Conservation (phyloP, 2,113 vertebrate genomes). For the Holacanthus passer region DNA sequence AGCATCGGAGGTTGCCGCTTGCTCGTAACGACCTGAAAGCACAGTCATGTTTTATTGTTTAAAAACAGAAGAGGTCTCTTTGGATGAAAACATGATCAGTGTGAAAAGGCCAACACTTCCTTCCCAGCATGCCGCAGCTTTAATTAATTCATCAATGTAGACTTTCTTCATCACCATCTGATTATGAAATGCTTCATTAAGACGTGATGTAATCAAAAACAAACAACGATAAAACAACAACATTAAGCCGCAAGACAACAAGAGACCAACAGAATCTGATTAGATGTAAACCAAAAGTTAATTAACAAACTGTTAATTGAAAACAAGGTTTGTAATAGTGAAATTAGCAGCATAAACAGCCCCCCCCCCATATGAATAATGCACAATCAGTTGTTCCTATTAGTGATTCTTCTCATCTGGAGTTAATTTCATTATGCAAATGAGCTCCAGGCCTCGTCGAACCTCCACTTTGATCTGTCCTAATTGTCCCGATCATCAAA, state of each 20-base stretch:
- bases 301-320: constrained; percentile 94
- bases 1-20: no score
- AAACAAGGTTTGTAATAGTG: constrained; percentile 94
- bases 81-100: not conserved
- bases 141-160: constrained; percentile 9
- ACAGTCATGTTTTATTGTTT: not conserved
- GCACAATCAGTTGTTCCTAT: constrained; percentile 87
- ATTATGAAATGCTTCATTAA: constrained; percentile 34
- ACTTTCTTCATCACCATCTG: constrained; percentile 10
- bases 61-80: not conserved
- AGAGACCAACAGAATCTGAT: constrained; percentile 49
- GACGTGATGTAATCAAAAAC: constrained; percentile 52
- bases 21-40: not conserved
- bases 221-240: constrained; percentile 35
- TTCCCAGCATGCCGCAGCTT: not conserved
- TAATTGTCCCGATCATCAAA: constrained; percentile 98
- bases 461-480: constrained; percentile 97
- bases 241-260: constrained; percentile 21
- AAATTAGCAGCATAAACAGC: constrained; percentile 95
- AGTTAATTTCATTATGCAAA: constrained; percentile 98
- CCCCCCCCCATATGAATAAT: constrained; percentile 88
- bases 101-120: not conserved
- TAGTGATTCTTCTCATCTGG: constrained; percentile 82
- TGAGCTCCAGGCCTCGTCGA: constrained; percentile 93
- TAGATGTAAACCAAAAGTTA: constrained; percentile 93